A percentile compares a stretch with the other conserved stretches of the same genome.
These are phyloP conservation scores for Hirtodrosophila duncani DNA, from an alignment of 2,888 invertebrate species.

Conservation along the genomic window DNA sequence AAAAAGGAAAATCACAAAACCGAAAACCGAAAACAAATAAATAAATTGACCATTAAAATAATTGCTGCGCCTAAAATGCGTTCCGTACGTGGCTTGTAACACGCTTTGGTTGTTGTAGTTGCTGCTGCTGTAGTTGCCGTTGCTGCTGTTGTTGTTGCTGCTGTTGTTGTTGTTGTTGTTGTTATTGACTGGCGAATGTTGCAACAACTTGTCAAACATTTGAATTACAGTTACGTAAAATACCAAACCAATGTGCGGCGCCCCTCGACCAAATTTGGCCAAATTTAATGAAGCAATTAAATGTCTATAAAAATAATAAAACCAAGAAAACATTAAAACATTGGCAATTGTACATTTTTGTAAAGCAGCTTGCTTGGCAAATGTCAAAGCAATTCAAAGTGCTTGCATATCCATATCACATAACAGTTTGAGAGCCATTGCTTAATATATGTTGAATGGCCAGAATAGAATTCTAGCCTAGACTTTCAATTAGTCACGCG, in stretches of 20 bases:
- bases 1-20: slow-evolving; percentile 17
- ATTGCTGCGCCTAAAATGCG: slow-evolving; percentile 72
- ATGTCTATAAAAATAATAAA: slow-evolving; percentile 52
- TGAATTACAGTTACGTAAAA: slow-evolving; percentile 71
- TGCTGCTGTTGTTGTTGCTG: slow-evolving; percentile 36
- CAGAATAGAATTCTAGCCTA: slow-evolving; percentile 49
- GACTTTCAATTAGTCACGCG: slow-evolving; percentile 71
- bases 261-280: slow-evolving; percentile 68
- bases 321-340: slow-evolving; percentile 20
- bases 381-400: neutral
- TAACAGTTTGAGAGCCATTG: slow-evolving; percentile 20
- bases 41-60: slow-evolving; percentile 74
- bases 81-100: slow-evolving; percentile 65
- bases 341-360: neutral
- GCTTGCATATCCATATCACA: slow-evolving; percentile 3
- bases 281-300: slow-evolving; percentile 76
- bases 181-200: slow-evolving; percentile 47
- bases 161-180: slow-evolving; percentile 20
- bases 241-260: slow-evolving; percentile 28
- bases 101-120: slow-evolving; percentile 50
- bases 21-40: slow-evolving; percentile 60
- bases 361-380: neutral
- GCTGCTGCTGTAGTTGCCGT: slow-evolving; percentile 23
- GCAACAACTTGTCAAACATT: slow-evolving; percentile 74
- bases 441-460: slow-evolving; percentile 15